Base-by-base conservation (phyloP, 2,797 vertebrate species). In the Halcyon chelicuti region DNA sequence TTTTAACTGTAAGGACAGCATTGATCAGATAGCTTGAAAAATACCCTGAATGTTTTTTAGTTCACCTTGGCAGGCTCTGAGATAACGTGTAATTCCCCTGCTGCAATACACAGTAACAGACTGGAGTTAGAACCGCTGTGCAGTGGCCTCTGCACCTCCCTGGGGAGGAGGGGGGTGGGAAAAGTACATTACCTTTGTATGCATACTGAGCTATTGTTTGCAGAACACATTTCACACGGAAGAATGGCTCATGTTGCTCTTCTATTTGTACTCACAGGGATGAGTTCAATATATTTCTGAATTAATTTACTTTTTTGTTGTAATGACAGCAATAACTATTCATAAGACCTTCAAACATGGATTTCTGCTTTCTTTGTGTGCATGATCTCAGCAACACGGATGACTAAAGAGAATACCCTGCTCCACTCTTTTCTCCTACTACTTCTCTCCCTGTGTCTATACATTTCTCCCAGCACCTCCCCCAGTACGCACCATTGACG, bases 401-500 rank as follows among this genome's bases (percentile, higher is more conserved):
- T 77, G 57, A 86, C 52, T 79, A 86, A 90, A 60, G 19, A 31
- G 73, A 88, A 47, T 20, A 90, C 23, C 74, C 49, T 65, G 62
- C 40, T 63, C 29, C 16, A 8, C 26, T 60, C 46, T 71, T 12
- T 67, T 28, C 39, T 78, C 54, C 42, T 44, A 14, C 13, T 26
- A 6, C 28, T 37, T 55, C 21, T 52, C 49, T 73, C 44, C 68
- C 51, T 7, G 14, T 1, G 0, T 4, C 74, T 65, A 3, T 5
- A 2, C 1, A 2, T 65, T 71, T 70, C 52, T 85, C 49, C 82
- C 54, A 5, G n/a, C 14, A 47, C 16, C 49, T 61, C 23, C 33
- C 49, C 42, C 52, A 42, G 51, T 66, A 76, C 93, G 0, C 82
- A 99, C 99, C 98, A 96, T 57, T 96, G 98, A 31, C 33, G 95